These are phyloP conservation scores for Serinus canaria DNA, from an alignment of 2,113 vertebrate species.

Conservation along the genomic window DNA sequence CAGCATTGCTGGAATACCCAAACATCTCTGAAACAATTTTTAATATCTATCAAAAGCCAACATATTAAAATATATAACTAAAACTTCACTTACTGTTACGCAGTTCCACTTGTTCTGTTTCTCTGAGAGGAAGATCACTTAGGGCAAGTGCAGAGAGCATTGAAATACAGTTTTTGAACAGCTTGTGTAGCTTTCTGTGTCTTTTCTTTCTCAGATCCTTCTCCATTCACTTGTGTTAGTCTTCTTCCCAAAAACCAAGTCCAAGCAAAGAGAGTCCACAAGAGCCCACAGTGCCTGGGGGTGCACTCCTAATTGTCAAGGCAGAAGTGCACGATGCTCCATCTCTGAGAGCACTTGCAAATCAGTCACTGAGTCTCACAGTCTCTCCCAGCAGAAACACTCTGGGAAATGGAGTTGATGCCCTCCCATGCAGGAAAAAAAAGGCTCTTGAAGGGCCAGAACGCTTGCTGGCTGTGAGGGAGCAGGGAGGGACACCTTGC, in stretches of 20 bases:
- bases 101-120: background rate
- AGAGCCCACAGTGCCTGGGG: rapidly evolving
- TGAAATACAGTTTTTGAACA: background rate
- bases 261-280: background rate
- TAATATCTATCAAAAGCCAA: background rate
- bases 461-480: background rate
- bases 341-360: background rate
- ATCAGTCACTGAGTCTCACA: background rate
- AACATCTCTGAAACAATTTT: background rate
- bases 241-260: background rate
- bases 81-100: background rate
- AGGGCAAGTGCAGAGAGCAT: background rate
- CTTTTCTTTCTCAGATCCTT: background rate
- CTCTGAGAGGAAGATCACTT: background rate
- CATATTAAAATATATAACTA: background rate
- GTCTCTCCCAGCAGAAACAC: background rate
- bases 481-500: background rate
- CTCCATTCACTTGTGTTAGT: background rate
- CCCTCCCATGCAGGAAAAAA: background rate
- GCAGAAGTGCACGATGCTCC: rapidly evolving
- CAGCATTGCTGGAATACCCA: background rate
- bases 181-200: background rate
- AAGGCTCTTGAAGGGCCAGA: background rate
- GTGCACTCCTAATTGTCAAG: background rate
- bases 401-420: background rate